These are phyloP conservation scores for Calameuta filiformis DNA, from an alignment of 2,888 invertebrate species.

Conservation along the genomic window DNA sequence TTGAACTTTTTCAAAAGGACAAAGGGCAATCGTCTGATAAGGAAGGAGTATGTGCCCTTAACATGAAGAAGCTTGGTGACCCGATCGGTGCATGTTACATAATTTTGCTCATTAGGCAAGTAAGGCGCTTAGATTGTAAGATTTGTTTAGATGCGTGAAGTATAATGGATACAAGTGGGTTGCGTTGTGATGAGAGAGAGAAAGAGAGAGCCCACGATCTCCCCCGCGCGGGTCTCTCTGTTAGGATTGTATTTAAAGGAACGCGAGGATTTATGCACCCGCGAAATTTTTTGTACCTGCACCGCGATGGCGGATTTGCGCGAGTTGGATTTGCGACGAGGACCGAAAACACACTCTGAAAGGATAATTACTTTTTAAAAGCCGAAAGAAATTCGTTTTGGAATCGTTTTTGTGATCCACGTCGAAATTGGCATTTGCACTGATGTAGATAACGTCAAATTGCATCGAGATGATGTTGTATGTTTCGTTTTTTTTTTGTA, in stretches of 20 bases:
- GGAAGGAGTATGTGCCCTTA: not conserved
- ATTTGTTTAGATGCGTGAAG: constrained; percentile 19
- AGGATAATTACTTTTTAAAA: not conserved
- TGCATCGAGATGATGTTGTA: not conserved
- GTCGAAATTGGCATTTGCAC: not conserved
- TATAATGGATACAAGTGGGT: constrained; percentile 22
- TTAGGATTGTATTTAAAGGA: not conserved
- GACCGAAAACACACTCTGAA: not conserved
- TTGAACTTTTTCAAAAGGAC: not conserved
- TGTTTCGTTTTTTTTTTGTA: not conserved
- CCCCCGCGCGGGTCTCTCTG: not conserved
- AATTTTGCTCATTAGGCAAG: constrained; percentile 50
- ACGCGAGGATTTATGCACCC: not conserved
- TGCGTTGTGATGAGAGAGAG: constrained; percentile 16
- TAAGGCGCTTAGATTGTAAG: constrained; percentile 30
- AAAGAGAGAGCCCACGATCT: not conserved
- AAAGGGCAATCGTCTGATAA: not conserved
- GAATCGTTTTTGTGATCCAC: not conserved
- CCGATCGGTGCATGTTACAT: constrained; percentile 24
- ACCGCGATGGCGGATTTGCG: not conserved
- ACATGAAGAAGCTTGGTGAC: not conserved
- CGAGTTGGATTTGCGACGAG: not conserved
- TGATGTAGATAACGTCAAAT: not conserved
- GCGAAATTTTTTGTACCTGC: not conserved
- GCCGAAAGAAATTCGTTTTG: not conserved